Evolutionary conservation across 2,797 vertebrate genomes (phyloP).

Genomic region (Oryzias sinensis): DNA sequence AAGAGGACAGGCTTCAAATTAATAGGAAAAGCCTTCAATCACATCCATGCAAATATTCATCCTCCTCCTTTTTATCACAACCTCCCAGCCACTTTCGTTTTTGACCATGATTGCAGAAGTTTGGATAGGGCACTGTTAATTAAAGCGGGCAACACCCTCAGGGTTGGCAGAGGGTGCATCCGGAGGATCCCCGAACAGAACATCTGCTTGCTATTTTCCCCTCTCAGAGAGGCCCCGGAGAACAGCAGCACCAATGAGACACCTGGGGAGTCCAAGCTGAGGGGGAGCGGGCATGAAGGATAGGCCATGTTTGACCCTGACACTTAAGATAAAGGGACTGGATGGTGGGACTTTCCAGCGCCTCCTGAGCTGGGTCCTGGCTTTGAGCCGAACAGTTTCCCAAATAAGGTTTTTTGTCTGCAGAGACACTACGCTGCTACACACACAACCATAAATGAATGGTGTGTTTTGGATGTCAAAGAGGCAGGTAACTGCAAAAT

Average conservation of each 20-base stretch:
- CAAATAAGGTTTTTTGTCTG: constrained; percentile 65
- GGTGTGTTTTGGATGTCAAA: constrained; percentile 56
- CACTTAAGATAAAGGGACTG: constrained; percentile 42
- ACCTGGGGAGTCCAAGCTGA: constrained; percentile 42
- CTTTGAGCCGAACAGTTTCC: constrained; percentile 75
- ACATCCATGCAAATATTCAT: constrained; percentile 73
- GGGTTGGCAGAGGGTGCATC: constrained; percentile 62
- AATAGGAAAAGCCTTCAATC: constrained; percentile 67
- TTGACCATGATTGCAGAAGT: constrained; percentile 60
- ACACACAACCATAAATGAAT: constrained; percentile 22
- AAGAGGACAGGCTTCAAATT: constrained; percentile 65
- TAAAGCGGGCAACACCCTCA: constrained; percentile 80
- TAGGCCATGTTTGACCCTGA: constrained; percentile 58
- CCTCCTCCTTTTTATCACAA: constrained; percentile 39
- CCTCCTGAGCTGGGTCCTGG: constrained; percentile 43
- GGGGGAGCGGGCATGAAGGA: constrained; percentile 59
- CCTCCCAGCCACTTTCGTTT: constrained; percentile 63
- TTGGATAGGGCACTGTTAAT: constrained; percentile 75
- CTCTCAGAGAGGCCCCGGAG: constrained; percentile 47
- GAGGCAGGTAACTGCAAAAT: constrained; percentile 53
- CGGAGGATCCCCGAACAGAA: constrained; percentile 64
- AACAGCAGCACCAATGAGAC: constrained; percentile 40
- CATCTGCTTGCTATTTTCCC: constrained; percentile 68
- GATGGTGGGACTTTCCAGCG: constrained; percentile 62
- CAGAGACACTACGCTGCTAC: constrained; percentile 67